phyloP scores from a whole-genome alignment of 2,113 vertebrate genomes.

The Rissa tridactyla region DNA sequence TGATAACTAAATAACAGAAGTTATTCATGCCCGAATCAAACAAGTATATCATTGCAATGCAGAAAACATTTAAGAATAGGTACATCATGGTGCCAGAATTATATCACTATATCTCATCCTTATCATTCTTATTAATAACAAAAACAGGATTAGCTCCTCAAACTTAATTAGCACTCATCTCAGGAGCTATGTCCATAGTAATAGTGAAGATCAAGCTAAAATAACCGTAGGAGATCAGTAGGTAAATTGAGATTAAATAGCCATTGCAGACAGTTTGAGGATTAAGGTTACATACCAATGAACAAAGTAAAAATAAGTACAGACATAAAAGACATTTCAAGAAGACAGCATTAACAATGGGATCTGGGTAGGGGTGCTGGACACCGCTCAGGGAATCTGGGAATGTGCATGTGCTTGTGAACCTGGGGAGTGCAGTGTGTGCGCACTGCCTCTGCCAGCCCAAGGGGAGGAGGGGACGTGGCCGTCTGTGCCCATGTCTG shows the following conservation, averaged over 20 bases:
- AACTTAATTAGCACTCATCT: neutral
- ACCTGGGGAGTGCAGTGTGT: rapidly evolving
- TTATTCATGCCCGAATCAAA: neutral
- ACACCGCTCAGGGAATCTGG: rapidly evolving
- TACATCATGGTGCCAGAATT: neutral
- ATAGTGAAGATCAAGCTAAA: conserved; percentile 2
- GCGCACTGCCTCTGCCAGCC: neutral
- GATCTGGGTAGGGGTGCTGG: rapidly evolving
- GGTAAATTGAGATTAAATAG: neutral
- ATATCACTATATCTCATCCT: neutral
- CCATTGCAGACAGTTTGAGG: neutral
- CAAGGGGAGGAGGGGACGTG: rapidly evolving
- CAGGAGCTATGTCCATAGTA: neutral
- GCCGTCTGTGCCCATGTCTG: neutral
- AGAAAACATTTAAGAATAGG: neutral
- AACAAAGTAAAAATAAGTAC: neutral
- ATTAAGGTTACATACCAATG: neutral
- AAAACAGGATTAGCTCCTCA: neutral
- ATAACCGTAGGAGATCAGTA: neutral
- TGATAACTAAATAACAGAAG: neutral
- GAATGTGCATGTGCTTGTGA: neutral
- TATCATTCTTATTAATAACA: neutral
- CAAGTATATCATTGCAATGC: neutral
- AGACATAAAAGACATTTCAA: neutral
- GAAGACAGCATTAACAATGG: neutral